Base-by-base conservation (phyloP, 1,140 invertebrate species). In the Telenomus remus region DNA sequence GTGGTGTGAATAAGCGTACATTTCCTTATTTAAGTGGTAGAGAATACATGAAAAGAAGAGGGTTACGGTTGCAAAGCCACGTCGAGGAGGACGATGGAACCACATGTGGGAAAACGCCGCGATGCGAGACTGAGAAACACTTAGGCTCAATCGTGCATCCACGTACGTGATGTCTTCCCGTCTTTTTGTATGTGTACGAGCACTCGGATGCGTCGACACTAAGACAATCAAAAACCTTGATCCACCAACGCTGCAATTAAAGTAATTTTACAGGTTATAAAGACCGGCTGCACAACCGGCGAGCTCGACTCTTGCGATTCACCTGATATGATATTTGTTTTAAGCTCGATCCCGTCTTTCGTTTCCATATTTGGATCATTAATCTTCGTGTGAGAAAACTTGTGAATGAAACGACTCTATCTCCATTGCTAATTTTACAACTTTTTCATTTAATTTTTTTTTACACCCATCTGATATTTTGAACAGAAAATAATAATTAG, bases 111-210 rank as follows among this genome's bases (percentile, higher is more conserved):
- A 87, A 87, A 86, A 75, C 70, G 78, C 85, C 50, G 71, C 80
- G 83, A 87, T 86, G 85, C 86, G 86, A 87, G 86, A 87, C 86
- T 87, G 86, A 87, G 86, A 87, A 87, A 86, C 80, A 79, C 78
- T 78, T 83, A 80, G 60, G 79, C 81, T 86, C 81, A 80, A 86
- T 86, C 79, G 75, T 79, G 77, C 47, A 55, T 74, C 48, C 19
- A 42, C 43, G 44, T 61, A 53, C 19, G 19, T 27, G 19, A 27
- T 27, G 19, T 27, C 19, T 27, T 27, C 19, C 19, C 19, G 19
- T 27, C 19, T 27, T n/a, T n/a, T n/a, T 35, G 65, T 69, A 12
- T 48, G 11, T 39, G 54, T 59, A 33, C 4, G 34, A 19, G 49
- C 43, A 46, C 0, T 11, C 1, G 19, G 19, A 27, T 27, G 19